Base-by-base conservation (phyloP, 92 coral and sea anemone genomes). In the Montipora capitata region DNA sequence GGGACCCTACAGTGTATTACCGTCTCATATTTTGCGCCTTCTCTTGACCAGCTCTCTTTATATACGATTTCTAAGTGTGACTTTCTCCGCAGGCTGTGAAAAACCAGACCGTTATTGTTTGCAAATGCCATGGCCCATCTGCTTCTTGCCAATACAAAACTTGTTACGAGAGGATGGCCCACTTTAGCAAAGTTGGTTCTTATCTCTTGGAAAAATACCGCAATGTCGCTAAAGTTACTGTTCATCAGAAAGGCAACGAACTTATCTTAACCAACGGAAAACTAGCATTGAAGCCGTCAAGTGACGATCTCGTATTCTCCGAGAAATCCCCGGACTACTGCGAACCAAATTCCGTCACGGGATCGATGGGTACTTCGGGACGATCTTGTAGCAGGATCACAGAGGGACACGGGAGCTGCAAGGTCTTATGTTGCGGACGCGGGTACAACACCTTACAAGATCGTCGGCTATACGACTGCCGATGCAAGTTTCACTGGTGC, bases 251-350 rank as follows among this genome's bases (percentile, higher is more conserved):
- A 54, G 96, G 96, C 10, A 87, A 80, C 17, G 79, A 93, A 10
- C 93, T 97, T 70, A 57, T 91, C 11, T 45, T 40, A 48, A 78
- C 84, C 5, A 80, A 93, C 40, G 91, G 70, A 18, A 76, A 85
- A 15, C 87, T 57, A 77, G 65, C 72, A 67, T 14, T 74, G 35
- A 88, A 85, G 71, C 98, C 96, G 8, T 43, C 90, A 16, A 91
- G 94, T 2, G 98, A 92, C 49, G 89, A 91, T 10, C 95, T 97
- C 18, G 98, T 96, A 74, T 97, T 76, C 86, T 91, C 95, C 7
- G 99, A 91, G 65, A 89, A 94, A 35, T 97, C 98, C 52, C 99
- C 99, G n/a, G 95, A 96, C 82, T 97, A 96, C 54, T 97, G 99
- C 77, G 80, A 80, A 15, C 87, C 80, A 27, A 72, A 92, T 59